Base-by-base conservation (phyloP, 2,888 invertebrate species). In the Drosophila rellima region DNA sequence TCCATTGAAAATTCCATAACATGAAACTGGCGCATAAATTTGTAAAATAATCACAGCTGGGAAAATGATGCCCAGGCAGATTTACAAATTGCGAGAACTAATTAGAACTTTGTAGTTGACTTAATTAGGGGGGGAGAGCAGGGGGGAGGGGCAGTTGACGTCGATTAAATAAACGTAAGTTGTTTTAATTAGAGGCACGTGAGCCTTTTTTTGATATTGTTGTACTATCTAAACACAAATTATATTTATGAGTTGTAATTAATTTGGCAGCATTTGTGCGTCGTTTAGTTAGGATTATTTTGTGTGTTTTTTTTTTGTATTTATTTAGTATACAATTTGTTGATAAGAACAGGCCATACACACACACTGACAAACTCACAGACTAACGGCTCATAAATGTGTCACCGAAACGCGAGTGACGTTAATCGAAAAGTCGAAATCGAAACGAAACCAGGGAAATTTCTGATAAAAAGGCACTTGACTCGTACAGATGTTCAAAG, bases 1-100 rank as follows among this genome's bases (percentile, higher is more conserved):
- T 90, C 91, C 91, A 90, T 86, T 91, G 90, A 81, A 91, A 91
- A 74, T 91, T 91, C 91, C 90, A 90, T 91, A 91, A 90, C 90
- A 91, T 91, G 76, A 90, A 91, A 88, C 74, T 86, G 78, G 76
- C 78, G 91, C 90, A 91, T 90, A 90, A 82, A 91, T 89, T 88
- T 80, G 76, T 75, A 57, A 88, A 80, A 78, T 80, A 76, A 72
- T 82, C 85, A 72, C 90, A 90, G 81, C 77, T 83, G 63, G 82
- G 85, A 82, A 87, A 87, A 80, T 82, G 74, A 56, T 82, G 61
- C 56, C 69, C 82, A 69, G 86, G 82, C 85, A 83, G 89, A 74
- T 88, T 82, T 65, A 64, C 66, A 72, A 72, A 63, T 54, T 61
- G 15, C 44, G 44, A 35, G 44, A 54, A 40, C 29, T 35, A 35